Percentiles rank a stretch among this genome's conserved stretches.
phyloP scores from a whole-genome alignment of 2,113 vertebrate species.

The Vulpes vulpes region DNA sequence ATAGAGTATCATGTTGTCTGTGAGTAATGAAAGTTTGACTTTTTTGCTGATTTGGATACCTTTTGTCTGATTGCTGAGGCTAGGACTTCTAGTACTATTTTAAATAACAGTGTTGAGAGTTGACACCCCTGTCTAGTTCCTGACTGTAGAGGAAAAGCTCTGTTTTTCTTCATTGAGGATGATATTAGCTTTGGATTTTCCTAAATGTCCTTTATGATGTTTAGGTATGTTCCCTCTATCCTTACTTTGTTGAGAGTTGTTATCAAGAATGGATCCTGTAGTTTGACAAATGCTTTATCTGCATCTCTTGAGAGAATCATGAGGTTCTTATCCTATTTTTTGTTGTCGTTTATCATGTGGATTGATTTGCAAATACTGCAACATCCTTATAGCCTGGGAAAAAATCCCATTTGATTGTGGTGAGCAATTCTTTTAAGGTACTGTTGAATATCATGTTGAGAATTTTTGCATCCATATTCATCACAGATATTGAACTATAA shows the following conservation, averaged over 20 bases:
- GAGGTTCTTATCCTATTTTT: background rate
- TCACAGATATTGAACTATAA: background rate
- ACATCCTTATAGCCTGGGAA: background rate
- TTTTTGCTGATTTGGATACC: background rate
- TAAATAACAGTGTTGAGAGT: background rate
- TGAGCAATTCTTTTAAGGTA: background rate
- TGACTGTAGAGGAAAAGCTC: background rate
- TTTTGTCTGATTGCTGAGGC: background rate
- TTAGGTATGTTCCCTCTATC: background rate
- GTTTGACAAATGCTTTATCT: background rate
- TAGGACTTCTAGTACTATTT: background rate
- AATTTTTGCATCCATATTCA: background rate
- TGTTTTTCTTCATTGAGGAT: background rate
- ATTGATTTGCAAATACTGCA: background rate
- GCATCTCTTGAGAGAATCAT: background rate
- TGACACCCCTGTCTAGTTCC: background rate
- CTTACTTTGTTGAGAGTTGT: background rate
- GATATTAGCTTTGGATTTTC: background rate
- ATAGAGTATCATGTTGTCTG: background rate
- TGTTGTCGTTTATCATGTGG: background rate
- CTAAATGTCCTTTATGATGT: background rate
- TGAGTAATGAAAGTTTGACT: background rate
- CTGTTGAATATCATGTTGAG: background rate
- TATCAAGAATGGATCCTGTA: background rate
- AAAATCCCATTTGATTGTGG: background rate